Conservation (phyloP, 2,888 invertebrate genomes). For the Drepana falcataria region DNA sequence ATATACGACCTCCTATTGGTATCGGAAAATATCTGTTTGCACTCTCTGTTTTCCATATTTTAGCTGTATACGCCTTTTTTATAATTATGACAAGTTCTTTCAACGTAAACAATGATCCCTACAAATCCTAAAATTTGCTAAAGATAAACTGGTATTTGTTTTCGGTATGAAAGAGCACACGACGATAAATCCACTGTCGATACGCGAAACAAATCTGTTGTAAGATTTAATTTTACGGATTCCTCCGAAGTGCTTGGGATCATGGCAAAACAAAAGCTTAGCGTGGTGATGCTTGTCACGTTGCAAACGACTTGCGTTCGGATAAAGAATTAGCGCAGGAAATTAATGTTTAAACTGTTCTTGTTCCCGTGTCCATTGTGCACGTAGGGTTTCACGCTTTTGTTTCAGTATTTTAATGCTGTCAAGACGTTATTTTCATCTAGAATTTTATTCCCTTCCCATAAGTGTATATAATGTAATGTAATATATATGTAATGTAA, state of each 20-base stretch:
- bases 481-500: too few species aligned
- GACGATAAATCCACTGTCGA: constrained; percentile 29
- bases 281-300: neutral
- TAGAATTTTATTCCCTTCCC: too few species aligned
- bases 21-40: too few species aligned
- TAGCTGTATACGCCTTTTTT: too few species aligned
- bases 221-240: constrained; percentile 29
- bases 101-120: neutral
- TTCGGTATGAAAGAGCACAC: constrained; percentile 12
- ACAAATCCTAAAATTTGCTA: neutral
- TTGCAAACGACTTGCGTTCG: neutral
- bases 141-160: constrained; percentile 1
- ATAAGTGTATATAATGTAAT: too few species aligned
- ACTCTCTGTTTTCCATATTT: too few species aligned
- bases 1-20: too few species aligned
- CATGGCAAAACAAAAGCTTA: neutral
- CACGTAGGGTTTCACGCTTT: neutral
- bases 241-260: neutral
- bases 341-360: neutral
- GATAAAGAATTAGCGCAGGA: neutral
- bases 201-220: constrained; percentile 30
- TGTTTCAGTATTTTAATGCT: too few species aligned
- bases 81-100: too few species aligned
- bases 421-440: too few species aligned
- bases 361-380: neutral